Base-by-base conservation (phyloP, 2,888 invertebrate genomes). In the Argyresthia goedartella region DNA sequence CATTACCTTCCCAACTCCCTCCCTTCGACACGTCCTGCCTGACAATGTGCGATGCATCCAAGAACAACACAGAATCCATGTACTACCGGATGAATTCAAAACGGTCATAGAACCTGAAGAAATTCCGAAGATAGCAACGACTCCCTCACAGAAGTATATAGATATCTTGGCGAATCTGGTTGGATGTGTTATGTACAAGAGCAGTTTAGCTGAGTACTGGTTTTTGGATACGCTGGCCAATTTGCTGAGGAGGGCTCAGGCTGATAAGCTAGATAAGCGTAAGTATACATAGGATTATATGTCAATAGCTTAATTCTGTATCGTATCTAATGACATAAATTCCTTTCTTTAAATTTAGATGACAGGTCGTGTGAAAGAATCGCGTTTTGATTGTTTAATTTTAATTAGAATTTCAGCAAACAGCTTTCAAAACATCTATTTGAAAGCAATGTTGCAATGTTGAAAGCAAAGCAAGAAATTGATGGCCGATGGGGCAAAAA, bases 161-260 rank as follows among this genome's bases (percentile, higher is more conserved):
- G 81, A 81, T n/a, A 64, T 71, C 4, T 56, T 88, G 51, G 88
- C 73, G 0, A 65, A 71, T 0, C 55, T 81, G 15, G 66, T 84
- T 0, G 87, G 84, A 0, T 81, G 88, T 44, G 66, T 55, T 1
- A 64, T 67, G 44, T 87, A 81, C 52, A 71, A 64, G 52, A 76
- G 66, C 14, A 87, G 81, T 51, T 58, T 87, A 52, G 77, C 85
- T 0, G 86, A 87, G 52, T 87, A 66, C 60, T 89, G 89, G 89
- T 86, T 89, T 52, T 58, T 89, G 60, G 88, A 88, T 41, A 85
- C 81, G 0, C 33, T 89, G 54, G 81, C 87, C 0, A 78, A 81
- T 57, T 53, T 86, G 55, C 56, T 86, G 56, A 66, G 79, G 51
- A 64, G 85, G n/a, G 81, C 81, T 0, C 86, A 86, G 42, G 72